A percentile compares a stretch with the other conserved stretches of the same genome.
These are phyloP conservation scores for Synanthedon formicaeformis DNA, from an alignment of 2,888 invertebrate genomes.

Conservation along the genomic window DNA sequence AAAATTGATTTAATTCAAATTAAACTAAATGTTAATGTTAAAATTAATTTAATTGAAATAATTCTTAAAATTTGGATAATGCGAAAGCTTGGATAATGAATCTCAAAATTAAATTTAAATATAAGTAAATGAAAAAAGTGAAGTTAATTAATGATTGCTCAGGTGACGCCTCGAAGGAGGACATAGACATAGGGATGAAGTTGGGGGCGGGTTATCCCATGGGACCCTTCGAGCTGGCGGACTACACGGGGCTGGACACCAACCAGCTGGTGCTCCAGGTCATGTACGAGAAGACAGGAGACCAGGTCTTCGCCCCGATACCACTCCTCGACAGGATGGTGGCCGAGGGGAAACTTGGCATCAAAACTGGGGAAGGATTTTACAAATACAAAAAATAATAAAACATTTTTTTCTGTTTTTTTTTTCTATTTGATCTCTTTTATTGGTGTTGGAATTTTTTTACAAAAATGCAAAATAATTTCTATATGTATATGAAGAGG, in stretches of 20 bases:
- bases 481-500: too few species aligned
- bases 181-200: constrained; percentile 92
- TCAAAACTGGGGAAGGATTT: constrained; percentile 87
- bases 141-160: too few species aligned
- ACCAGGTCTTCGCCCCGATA: constrained; percentile 67
- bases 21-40: too few species aligned
- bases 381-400: constrained; percentile 75
- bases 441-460: too few species aligned
- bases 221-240: constrained; percentile 89
- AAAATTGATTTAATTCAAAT: too few species aligned
- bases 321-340: constrained; percentile 77
- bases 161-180: constrained; percentile 79
- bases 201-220: constrained; percentile 91
- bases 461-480: too few species aligned
- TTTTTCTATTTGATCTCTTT: too few species aligned
- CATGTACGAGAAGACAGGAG: constrained; percentile 75
- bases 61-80: too few species aligned
- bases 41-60: too few species aligned
- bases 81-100: too few species aligned
- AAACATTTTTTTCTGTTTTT: neutral
- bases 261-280: constrained; percentile 81
- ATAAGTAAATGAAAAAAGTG: too few species aligned
- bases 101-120: too few species aligned
- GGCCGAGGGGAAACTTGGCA: constrained; percentile 81
- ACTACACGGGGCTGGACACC: constrained; percentile 89